Evolutionary conservation across 1,140 invertebrate species (phyloP), one percentile per base, ranked within the genome.

Genomic region (Hypsibius dujardini): DNA sequence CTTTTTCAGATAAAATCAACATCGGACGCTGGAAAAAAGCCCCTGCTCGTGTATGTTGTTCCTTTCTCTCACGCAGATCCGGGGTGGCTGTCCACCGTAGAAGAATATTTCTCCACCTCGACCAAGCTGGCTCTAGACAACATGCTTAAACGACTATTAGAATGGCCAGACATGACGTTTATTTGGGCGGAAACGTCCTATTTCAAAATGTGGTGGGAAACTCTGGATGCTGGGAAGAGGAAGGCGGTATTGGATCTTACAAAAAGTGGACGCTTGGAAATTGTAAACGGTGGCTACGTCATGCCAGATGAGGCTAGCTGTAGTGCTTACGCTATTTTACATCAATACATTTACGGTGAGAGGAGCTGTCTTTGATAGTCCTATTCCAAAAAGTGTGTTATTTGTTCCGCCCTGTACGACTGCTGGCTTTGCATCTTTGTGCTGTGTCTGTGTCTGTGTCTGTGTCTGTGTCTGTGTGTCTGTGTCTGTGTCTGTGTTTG

Each of bases 131-230:
- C 96, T 74, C 83, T 96, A 62, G 89, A 94, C 79, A 88, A 92
- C 77, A 88, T 95, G 81, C 87, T 95, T 1, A 85, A 87, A n/a
- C 92, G 95, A 77, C 81, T 98, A 73, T 85, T 87, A 59, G 84
- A 89, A 74, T 87, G 88, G 78, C 85, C 84, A 46, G 88, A 92
- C 74, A 91, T 95, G 87, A 94, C 90, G 1, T 98, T 98, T 79
- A 94, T 97, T 72, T 97, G 93, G 89, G 90, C 91, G 0, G 95
- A 98, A 81, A 90, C 96, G 46, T 90, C 90, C 0, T 97, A 93
- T 78, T 85, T 98, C 69, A 88, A 90, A 59, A 83, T 89, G 1
- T 98, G 94, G 94, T 98, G 93, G 92, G 87, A 93, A 80, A 87
- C 87, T 81, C 92, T 77, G 81, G 80, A 85, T 74, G 84, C 84